Evolutionary conservation across 2,113 vertebrate genomes (phyloP).

Genomic region (Balaenoptera acutorostrata): DNA sequence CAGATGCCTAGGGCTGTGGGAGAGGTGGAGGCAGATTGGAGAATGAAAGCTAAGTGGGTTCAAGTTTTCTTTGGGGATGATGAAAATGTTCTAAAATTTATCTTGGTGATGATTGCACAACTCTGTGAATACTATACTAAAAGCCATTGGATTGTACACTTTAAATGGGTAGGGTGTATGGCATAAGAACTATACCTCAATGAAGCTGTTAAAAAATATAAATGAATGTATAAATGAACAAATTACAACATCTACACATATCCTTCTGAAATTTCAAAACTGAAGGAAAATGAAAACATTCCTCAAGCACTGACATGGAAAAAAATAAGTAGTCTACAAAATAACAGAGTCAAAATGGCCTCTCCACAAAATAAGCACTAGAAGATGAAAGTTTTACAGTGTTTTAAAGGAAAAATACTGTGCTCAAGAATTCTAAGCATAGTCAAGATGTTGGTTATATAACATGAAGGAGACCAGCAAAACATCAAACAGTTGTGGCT

Average conservation of each 20-base stretch:
- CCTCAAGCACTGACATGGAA: background rate
- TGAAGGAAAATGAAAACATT: background rate
- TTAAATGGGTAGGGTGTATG: background rate
- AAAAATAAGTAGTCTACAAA: background rate
- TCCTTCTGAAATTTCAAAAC: background rate
- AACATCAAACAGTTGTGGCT: background rate
- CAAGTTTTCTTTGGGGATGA: background rate
- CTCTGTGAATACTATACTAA: background rate
- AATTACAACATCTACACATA: background rate
- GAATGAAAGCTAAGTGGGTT: background rate
- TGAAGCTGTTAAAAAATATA: background rate
- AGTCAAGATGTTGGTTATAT: background rate
- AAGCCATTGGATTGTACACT: background rate
- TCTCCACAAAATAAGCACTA: background rate
- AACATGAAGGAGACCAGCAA: background rate
- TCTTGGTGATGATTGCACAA: background rate
- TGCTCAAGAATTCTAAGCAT: background rate
- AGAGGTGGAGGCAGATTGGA: background rate
- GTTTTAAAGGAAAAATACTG: constrained; percentile 1
- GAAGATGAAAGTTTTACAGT: background rate
- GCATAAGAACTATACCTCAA: background rate
- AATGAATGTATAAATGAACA: background rate
- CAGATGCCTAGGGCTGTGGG: background rate
- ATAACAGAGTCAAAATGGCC: background rate
- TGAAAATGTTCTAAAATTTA: background rate